These are phyloP conservation scores for Poeciliopsis occidentalis DNA, from an alignment of 2,113 vertebrate genomes.

Conservation along the genomic window DNA sequence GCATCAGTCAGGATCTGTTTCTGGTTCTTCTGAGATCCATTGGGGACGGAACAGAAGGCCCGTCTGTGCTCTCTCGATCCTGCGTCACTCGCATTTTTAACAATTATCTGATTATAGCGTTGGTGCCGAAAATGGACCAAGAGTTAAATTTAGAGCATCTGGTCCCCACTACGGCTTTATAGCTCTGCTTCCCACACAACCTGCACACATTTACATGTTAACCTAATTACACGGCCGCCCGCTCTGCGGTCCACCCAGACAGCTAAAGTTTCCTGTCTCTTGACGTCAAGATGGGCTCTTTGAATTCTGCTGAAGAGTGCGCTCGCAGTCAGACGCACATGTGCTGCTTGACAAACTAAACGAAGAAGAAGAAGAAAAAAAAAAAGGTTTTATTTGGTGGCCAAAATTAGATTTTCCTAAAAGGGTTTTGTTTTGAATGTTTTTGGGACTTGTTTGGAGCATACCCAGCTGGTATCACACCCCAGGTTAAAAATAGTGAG, in stretches of 20 bases:
- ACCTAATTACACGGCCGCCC: constrained; percentile 79
- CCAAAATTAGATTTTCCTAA: constrained; percentile 45
- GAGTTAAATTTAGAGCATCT: constrained; percentile 81
- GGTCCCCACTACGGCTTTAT: constrained; percentile 73
- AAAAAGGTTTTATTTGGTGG: constrained; percentile 19
- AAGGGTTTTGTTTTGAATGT: constrained; percentile 45
- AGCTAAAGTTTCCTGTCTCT: constrained; percentile 76
- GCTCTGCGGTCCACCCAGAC: constrained; percentile 75
- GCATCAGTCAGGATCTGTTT: constrained; percentile 12
- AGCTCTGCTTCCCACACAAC: constrained; percentile 73
- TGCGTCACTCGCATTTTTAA: constrained; percentile 71
- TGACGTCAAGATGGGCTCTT: constrained; percentile 76
- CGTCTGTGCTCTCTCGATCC: constrained; percentile 43
- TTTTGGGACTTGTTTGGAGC: constrained; percentile 17
- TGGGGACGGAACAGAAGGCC: constrained; percentile 35
- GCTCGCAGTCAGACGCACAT: constrained; percentile 8
- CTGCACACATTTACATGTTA: constrained; percentile 77
- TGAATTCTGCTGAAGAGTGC: constrained; percentile 53
- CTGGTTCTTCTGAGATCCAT: constrained; percentile 6
- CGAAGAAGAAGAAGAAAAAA: background rate
- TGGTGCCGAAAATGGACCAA: constrained; percentile 65
- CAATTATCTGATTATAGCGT: constrained; percentile 78
- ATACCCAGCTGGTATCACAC: background rate
- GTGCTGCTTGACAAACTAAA: constrained; percentile 7
- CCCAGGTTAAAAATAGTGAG: background rate